A percentile compares a stretch with the other conserved stretches of the same genome.
Conservation (phyloP, 1,140 invertebrate genomes). For the Drosophila pandora region DNA sequence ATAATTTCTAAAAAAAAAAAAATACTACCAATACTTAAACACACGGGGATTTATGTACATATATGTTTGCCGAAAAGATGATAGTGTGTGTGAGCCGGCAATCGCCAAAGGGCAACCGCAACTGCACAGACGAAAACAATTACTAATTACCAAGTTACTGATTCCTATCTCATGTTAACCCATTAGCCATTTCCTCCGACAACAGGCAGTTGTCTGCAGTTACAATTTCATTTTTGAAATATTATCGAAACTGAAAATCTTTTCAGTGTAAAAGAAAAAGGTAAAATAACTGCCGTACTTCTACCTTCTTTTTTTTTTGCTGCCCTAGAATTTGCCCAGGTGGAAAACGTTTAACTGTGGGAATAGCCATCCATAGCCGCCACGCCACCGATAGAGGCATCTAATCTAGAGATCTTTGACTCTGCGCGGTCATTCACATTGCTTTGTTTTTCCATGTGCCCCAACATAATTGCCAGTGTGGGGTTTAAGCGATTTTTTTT, state of each 20-base stretch:
- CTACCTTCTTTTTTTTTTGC: conserved; percentile 3
- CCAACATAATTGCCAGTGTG: conserved; percentile 57
- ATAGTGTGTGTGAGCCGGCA: conserved; percentile 23
- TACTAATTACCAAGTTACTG: neutral
- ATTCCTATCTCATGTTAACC: neutral
- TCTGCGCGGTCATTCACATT: conserved; percentile 64
- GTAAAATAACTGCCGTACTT: neutral
- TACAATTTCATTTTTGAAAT: no score
- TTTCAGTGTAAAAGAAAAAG: neutral
- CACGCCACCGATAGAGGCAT: conserved; percentile 13
- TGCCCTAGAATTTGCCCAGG: conserved; percentile 15
- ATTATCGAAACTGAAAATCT: no score
- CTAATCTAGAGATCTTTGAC: conserved; percentile 58
- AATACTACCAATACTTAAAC: conserved; percentile 1
- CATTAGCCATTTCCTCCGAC: no score
- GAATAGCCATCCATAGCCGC: conserved; percentile 6
- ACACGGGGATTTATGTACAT: neutral
- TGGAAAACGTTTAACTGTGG: conserved; percentile 29
- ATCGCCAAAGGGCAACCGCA: conserved; percentile 30
- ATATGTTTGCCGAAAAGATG: neutral
- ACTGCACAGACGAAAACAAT: conserved; percentile 1
- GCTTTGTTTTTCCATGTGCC: conserved; percentile 64
- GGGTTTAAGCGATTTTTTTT: conserved; percentile 9
- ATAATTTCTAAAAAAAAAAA: conserved; percentile 48
- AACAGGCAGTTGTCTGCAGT: no score